Evolutionary conservation across 2,797 vertebrate genomes (phyloP).

Genomic region (Eulemur mongoz): DNA sequence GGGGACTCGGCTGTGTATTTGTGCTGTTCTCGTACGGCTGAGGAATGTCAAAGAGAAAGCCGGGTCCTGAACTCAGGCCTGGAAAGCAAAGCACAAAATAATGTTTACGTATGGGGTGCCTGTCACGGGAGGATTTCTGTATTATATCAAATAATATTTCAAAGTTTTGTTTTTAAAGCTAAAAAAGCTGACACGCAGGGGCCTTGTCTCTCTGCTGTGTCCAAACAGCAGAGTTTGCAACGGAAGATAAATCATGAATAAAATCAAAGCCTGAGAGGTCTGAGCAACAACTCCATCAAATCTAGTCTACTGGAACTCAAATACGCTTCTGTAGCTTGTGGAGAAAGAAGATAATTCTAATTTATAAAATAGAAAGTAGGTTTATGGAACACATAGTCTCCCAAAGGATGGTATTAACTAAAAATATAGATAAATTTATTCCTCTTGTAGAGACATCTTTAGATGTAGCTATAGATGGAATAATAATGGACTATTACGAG

Average conservation of each 20-base stretch:
- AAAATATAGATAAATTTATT: neutral
- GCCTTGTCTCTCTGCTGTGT: neutral
- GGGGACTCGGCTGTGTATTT: neutral
- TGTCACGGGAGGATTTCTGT: neutral
- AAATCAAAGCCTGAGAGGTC: neutral
- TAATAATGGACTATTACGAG: neutral
- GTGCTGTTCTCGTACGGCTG: neutral
- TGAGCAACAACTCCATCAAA: neutral
- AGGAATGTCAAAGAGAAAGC: slow-evolving; percentile 1
- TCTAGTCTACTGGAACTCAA: neutral
- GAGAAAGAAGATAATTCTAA: slow-evolving; percentile 18
- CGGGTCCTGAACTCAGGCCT: neutral
- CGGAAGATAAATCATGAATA: neutral
- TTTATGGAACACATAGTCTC: neutral
- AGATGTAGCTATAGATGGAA: neutral
- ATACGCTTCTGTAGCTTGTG: neutral
- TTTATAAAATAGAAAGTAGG: neutral
- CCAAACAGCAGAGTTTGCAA: neutral
- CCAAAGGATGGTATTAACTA: neutral
- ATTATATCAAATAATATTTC: neutral
- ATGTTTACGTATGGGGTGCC: neutral
- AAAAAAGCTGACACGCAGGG: neutral
- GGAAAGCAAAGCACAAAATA: slow-evolving; percentile 21
- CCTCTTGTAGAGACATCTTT: neutral
- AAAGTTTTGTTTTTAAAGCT: slow-evolving; percentile 3